Evolutionary conservation across 2,113 vertebrate genomes (phyloP).

Genomic region (Corydoras sp.): DNA sequence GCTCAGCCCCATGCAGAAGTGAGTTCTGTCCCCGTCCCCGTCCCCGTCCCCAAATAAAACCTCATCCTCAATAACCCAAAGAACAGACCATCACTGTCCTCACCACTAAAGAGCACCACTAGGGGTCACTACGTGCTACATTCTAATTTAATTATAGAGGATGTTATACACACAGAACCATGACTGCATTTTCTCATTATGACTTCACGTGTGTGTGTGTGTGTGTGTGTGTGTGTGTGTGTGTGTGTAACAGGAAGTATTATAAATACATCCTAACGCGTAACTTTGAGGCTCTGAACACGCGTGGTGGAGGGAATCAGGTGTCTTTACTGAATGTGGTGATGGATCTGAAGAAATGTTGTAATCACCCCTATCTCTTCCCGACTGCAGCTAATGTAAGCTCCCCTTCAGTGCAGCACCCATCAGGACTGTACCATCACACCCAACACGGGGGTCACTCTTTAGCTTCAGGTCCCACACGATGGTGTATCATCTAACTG

Average conservation of each 20-base stretch:
- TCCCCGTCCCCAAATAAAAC: neutral
- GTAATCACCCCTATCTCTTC: slow-evolving; percentile 97
- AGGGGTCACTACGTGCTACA: too few species aligned
- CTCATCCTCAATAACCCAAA: neutral
- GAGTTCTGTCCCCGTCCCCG: slow-evolving; percentile 44
- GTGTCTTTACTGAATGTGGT: slow-evolving; percentile 94
- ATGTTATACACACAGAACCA: too few species aligned
- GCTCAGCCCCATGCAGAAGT: slow-evolving; percentile 97
- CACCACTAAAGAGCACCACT: too few species aligned
- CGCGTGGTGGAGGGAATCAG: slow-evolving; percentile 91
- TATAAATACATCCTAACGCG: slow-evolving; percentile 96
- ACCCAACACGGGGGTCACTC: neutral
- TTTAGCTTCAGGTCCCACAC: too few species aligned
- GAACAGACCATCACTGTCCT: too few species aligned
- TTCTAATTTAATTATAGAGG: too few species aligned
- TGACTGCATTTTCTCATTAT: too few species aligned
- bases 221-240: slow-evolving; percentile 15
- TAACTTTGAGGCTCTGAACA: slow-evolving; percentile 94
- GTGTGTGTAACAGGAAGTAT: slow-evolving; percentile 76
- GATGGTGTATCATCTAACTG: too few species aligned
- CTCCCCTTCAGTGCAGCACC: neutral
- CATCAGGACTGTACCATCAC: neutral
- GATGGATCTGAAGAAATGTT: slow-evolving; percentile 98
- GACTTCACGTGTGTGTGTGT: too few species aligned
- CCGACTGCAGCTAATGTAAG: slow-evolving; percentile 88